Evolutionary conservation across 1,140 invertebrate genomes (phyloP).

Genomic region (Coptotermes formosanus): DNA sequence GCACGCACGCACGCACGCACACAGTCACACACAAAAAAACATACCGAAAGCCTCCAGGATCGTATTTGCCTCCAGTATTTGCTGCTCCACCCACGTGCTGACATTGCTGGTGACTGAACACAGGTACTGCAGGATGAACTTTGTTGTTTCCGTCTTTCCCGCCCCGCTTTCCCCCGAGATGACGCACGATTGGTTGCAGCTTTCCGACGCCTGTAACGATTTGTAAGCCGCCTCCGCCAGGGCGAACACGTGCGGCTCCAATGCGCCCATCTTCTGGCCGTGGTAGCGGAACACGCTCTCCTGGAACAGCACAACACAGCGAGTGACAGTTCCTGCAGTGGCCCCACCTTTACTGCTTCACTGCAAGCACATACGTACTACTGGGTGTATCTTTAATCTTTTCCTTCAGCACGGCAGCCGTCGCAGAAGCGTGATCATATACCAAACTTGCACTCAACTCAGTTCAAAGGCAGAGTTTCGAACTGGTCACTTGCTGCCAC

Average conservation of each 20-base stretch:
- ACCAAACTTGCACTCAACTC: too few species aligned
- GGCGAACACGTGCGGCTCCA: constrained; percentile 88
- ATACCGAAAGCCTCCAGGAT: constrained; percentile 90
- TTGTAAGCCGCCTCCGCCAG: constrained; percentile 85
- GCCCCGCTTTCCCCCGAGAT: constrained; percentile 98
- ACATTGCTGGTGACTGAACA: constrained; percentile 88
- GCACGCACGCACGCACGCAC: too few species aligned
- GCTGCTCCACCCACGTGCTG: constrained; percentile 92
- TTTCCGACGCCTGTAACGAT: constrained; percentile 58
- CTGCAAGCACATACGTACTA: too few species aligned
- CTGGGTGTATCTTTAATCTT: too few species aligned
- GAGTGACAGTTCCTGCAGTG: background rate
- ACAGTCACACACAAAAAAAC: too few species aligned
- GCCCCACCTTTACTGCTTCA: too few species aligned
- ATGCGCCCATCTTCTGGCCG: constrained; percentile 73
- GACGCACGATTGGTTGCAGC: constrained; percentile 81
- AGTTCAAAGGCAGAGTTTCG: too few species aligned
- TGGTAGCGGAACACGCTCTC: constrained; percentile 78
- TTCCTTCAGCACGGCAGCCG: too few species aligned
- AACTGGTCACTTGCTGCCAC: too few species aligned
- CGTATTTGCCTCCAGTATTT: constrained; percentile 91
- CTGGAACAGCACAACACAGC: constrained; percentile 53
- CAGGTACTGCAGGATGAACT: constrained; percentile 92
- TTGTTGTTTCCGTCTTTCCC: constrained; percentile 96
- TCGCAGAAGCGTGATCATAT: too few species aligned